Evolutionary conservation across 1,140 invertebrate species (phyloP), one percentile per base, ranked within the genome.

Genomic region (Neelides sp.): DNA sequence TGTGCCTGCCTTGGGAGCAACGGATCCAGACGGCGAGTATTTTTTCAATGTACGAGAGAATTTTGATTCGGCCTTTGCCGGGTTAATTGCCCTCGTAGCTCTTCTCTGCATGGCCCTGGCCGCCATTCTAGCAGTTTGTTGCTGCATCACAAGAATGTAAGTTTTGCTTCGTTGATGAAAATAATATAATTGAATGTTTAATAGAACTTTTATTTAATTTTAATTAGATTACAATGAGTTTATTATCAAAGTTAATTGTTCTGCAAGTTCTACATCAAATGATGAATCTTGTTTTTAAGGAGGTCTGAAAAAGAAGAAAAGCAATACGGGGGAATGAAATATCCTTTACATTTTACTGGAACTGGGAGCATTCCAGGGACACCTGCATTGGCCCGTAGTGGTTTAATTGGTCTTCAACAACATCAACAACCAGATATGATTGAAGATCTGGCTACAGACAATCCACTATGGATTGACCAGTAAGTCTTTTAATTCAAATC

Each of bases 401-500:
- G n/a, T n/a, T n/a, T n/a, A n/a, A n/a, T n/a, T n/a, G n/a, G n/a
- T n/a, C n/a, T n/a, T n/a, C n/a, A n/a, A n/a, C n/a, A n/a, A n/a
- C 20, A 32, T 19, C 48, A 48, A 4, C 47, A 58, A 26, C 50
- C 50, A 19, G 58, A 61, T 23, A 61, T 88, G 34, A 78, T 87
- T 23, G 83, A 88, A 62, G 67, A 87, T 10, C 82, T 83, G 57
- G 87, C 83, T 2, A 92, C 86, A 0, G 88, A 92, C 67, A 92
- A 92, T 75, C 88, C 88, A 0, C 69, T 92, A 1, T 92, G 87
- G 87, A 83, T 90, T 37, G 88, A 92, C 72, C 86, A 88, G 80
- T 83, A 65, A 74, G 78, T 71, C 27, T 32, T 53, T 52, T 23
- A 32, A 32, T 32, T 13, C 28, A 32, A 32, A 32, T 32, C 7